Percentiles rank a stretch among this genome's conserved stretches.
phyloP scores from a whole-genome alignment of 2,797 vertebrate species.

The Leptodactylus fallax region DNA sequence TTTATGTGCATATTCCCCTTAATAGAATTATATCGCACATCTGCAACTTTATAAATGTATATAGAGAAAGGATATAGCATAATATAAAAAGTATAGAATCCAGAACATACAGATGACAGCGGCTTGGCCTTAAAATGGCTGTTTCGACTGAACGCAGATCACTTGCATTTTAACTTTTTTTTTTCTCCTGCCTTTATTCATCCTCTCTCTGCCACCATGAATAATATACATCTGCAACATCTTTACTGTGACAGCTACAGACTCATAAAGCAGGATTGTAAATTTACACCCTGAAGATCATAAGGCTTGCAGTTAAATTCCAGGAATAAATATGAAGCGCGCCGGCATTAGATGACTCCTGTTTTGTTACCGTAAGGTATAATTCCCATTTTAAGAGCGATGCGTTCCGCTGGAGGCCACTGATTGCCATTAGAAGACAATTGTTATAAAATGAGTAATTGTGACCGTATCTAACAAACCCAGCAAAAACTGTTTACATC shows the following conservation, averaged over 20 bases:
- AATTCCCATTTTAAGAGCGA: constrained; percentile 7
- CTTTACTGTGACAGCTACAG: constrained; percentile 37
- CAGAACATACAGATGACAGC: neutral
- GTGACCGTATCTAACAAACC: constrained; percentile 51
- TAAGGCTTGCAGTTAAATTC: neutral
- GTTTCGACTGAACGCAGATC: neutral
- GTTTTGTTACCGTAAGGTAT: constrained; percentile 16
- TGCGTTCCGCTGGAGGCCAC: neutral
- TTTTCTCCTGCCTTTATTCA: neutral
- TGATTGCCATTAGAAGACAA: constrained; percentile 41
- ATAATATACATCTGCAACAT: constrained; percentile 22
- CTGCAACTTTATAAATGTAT: neutral
- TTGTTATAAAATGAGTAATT: constrained; percentile 60
- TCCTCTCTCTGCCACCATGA: neutral
- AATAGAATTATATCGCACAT: no score
- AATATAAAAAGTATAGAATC: neutral
- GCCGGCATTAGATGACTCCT: constrained; percentile 8
- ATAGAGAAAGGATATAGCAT: neutral
- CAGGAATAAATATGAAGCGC: constrained; percentile 23
- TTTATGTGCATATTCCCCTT: no score
- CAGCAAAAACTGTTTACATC: constrained; percentile 56
- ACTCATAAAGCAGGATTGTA: constrained; percentile 31
- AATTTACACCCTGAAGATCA: constrained; percentile 26
- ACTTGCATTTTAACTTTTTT: neutral
- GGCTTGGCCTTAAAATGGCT: neutral